Evolutionary conservation across 2,113 vertebrate species (phyloP).

Genomic region (Tautogolabrus adspersus): DNA sequence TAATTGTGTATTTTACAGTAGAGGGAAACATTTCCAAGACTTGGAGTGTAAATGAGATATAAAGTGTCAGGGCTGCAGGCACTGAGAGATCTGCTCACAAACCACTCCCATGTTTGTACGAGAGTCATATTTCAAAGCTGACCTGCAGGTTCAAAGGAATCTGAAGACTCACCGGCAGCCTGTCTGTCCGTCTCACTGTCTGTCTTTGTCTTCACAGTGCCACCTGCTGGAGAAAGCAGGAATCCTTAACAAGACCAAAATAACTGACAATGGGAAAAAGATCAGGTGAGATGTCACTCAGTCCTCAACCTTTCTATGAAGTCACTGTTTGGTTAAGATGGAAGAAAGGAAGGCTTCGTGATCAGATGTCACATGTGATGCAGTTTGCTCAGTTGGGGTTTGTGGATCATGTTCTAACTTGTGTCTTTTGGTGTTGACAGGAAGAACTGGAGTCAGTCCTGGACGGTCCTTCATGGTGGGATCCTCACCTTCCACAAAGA

Average conservation of each 20-base stretch:
- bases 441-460: conserved; percentile 79
- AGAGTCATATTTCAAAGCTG: conserved; percentile 39
- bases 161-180: conserved; percentile 8
- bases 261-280: conserved; percentile 88
- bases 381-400: no score
- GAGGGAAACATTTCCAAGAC: neutral
- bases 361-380: neutral
- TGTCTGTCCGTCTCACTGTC: neutral
- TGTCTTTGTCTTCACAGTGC: conserved; percentile 54
- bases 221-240: conserved; percentile 92
- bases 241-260: conserved; percentile 91
- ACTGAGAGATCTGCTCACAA: conserved; percentile 9
- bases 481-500: conserved; percentile 78
- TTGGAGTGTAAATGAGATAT: neutral
- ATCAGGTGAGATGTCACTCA: conserved; percentile 83
- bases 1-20: neutral
- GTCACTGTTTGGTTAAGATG: no score
- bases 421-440: conserved; percentile 42
- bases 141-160: conserved; percentile 12
- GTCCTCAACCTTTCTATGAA: neutral
- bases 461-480: conserved; percentile 76
- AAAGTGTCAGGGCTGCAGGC: neutral
- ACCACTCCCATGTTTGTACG: conserved; percentile 50
- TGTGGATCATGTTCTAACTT: neutral
- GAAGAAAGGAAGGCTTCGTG: no score